Base-by-base conservation (phyloP, 2,113 vertebrate species). In the Chrysemys picta region DNA sequence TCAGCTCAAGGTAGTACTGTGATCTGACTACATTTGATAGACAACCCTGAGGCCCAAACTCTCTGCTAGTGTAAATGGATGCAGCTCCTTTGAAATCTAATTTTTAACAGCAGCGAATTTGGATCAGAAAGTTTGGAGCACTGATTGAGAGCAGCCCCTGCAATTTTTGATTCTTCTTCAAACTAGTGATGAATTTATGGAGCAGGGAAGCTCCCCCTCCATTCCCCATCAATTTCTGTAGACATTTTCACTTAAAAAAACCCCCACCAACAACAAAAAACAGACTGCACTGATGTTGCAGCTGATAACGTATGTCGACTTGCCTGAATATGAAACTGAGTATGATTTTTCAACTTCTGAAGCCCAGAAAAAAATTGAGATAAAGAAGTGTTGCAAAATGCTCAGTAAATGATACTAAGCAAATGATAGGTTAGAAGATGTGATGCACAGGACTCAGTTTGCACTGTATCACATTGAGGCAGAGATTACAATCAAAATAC, bases 21-120 rank as follows among this genome's bases (percentile, higher is more conserved):
- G 56, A 86, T 93, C 85, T 45, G 72, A 35, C 56, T 72, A 57
- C 81, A 91, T 38, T 92, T 89, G 93, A 56, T 93, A 85, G 92
- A 86, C 75, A 92, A 75, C 91, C 69, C 56, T 31, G 21, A 59
- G 38, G 62, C 76, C 92, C 45, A 54, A n/a, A 85, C 85, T 8
- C 45, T 90, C 29, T 0, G 1, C 57, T 95, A 27, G 88, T 22
- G 87, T 81, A 85, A 89, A 91, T 92, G 54, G 47, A n/a, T 53
- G 27, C 69, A 25, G 69, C 59, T 94, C 53, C 50, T 89, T 91
- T 88, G 3, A 42, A 8, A 0, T 45, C 75, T 78, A 78, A 78
- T 47, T 78, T 47, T 45, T 25, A 47, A 45, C 75, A 78, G 22
- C 25, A 29, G 42, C 8, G 24, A 78, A 82, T 81, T 90, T 82